Evolutionary conservation across 2,797 vertebrate species (phyloP).

Genomic region (Peromyscus nudipes): DNA sequence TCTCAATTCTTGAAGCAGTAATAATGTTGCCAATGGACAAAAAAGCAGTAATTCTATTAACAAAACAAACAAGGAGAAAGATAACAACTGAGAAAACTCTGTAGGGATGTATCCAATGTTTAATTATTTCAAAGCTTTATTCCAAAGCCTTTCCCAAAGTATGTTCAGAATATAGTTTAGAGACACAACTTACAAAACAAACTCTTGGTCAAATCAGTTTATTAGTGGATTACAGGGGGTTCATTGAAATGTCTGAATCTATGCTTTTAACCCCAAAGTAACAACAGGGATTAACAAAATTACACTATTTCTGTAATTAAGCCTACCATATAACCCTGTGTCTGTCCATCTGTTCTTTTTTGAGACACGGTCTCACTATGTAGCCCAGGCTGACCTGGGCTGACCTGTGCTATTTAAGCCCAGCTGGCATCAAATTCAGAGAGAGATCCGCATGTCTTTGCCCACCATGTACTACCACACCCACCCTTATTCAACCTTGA

Average conservation of each 20-base stretch:
- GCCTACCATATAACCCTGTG: not conserved
- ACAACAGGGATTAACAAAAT: not conserved
- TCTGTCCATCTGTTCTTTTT: not conserved
- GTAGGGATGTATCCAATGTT: not conserved
- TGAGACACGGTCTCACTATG: not conserved
- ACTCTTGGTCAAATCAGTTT: not conserved
- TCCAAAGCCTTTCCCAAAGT: constrained; percentile 26
- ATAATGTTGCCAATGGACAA: constrained; percentile 48
- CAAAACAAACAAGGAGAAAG: not conserved
- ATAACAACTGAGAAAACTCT: not conserved
- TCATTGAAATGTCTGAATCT: not conserved
- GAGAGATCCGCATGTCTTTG: not conserved
- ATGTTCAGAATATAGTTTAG: not conserved
- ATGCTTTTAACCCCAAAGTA: not conserved
- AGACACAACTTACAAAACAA: constrained; percentile 20
- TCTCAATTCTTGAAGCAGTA: not conserved
- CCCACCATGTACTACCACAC: not conserved
- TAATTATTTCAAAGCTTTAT: constrained; percentile 43
- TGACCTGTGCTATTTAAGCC: not conserved
- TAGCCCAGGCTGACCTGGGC: not conserved
- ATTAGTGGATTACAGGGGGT: not conserved
- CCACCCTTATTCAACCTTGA: not conserved
- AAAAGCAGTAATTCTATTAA: constrained; percentile 54
- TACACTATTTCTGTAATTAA: not conserved
- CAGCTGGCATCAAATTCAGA: not conserved